phyloP scores from a whole-genome alignment of 2,888 invertebrate genomes.

The Imbricaverruca yamaguchii region DNA sequence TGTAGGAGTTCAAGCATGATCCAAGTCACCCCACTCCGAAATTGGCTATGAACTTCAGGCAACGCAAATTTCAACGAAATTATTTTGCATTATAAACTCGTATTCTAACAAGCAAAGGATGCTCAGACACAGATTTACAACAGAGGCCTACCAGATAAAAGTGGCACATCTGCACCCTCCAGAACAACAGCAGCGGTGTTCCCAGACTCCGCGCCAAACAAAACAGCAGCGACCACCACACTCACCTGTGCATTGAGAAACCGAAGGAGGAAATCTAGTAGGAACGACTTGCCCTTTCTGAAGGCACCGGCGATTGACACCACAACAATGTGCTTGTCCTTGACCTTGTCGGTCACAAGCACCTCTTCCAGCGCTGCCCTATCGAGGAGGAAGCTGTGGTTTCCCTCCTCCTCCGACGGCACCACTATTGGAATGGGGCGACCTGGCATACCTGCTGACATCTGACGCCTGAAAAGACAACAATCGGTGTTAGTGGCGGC shows the following conservation, averaged over 20 bases:
- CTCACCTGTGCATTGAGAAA: slow-evolving; percentile 55
- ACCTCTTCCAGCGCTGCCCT: slow-evolving; percentile 67
- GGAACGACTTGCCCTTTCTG: slow-evolving; percentile 94
- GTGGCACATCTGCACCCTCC: too few species aligned
- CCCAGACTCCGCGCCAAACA: too few species aligned
- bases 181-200: too few species aligned
- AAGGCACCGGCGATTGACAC: slow-evolving; percentile 96
- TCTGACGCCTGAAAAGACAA: slow-evolving; percentile 2
- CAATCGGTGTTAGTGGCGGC: too few species aligned
- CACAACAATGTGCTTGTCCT: slow-evolving; percentile 78
- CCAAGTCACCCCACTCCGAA: too few species aligned
- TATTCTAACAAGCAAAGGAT: too few species aligned
- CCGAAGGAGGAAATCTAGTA: slow-evolving; percentile 91
- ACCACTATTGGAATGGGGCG: slow-evolving; percentile 3
- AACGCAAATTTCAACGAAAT: too few species aligned
- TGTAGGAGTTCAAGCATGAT: too few species aligned
- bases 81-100: too few species aligned
- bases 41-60: too few species aligned
- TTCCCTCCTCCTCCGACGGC: background rate
- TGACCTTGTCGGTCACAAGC: slow-evolving; percentile 66
- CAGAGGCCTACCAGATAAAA: too few species aligned
- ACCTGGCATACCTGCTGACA: background rate
- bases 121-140: too few species aligned
- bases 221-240: background rate
- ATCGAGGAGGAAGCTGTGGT: slow-evolving; percentile 66